Evolutionary conservation across 2,113 vertebrate genomes (phyloP), one percentile per base, ranked within the genome.

Genomic region (Sylvietta virens): DNA sequence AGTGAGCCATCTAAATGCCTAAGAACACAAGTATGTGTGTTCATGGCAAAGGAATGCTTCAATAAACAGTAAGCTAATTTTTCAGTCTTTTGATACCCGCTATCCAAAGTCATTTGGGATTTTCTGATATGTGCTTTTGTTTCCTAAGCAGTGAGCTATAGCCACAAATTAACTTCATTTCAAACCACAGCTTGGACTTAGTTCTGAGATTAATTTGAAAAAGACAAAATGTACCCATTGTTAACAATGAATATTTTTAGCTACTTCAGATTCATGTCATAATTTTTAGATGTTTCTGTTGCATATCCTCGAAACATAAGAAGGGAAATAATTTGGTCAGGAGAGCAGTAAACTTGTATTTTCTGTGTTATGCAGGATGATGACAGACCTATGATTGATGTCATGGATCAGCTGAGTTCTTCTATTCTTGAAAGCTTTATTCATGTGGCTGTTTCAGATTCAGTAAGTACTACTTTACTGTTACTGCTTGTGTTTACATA

Each of bases 321-420:
- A 86, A 57, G 53, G 56, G 44, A 61, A 61, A 54, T 37, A 23
- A 76, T 88, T 92, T 88, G 42, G 18, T 79, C 27, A 28, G 64
- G 60, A 95, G 42, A 88, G 31, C 90, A 94, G 87, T 60, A 64
- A 39, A 92, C 60, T 93, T 45, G 28, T 85, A 35, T 89, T 92
- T 27, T 86, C 42, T 95, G 54, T 85, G 35, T 94, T 88, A 30
- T 89, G 14, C 97, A 99, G 99, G 99, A 99, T 33, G 99, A 99
- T 71, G 99, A 99, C 98, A 99, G 98, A 91, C 99, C 99, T 39
- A 99, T 99, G 99, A 99, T 99, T 76, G 99, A 99, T 97, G 98
- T 99, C 92, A 99, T 99, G 99, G 99, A 99, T 97, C 99, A 99
- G 39, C 96, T 99, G 87, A 99, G 99, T 98, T 99, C 99, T 88